Conservation (phyloP, 2,888 invertebrate genomes). For the Alcis repandata region DNA sequence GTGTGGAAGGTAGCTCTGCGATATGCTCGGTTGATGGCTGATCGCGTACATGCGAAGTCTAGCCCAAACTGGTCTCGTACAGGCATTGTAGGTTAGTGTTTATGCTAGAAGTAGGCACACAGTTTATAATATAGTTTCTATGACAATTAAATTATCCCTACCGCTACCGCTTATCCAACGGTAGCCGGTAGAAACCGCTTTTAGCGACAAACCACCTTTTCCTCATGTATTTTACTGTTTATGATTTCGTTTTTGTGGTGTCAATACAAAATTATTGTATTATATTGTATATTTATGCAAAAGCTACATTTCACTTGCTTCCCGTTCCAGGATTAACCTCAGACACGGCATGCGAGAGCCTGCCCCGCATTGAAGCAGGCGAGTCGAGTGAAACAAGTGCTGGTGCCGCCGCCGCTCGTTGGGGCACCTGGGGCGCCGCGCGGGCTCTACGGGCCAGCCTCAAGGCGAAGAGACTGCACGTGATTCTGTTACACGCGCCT, state of each 20-base stretch:
- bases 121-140: too few species aligned
- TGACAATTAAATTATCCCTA: too few species aligned
- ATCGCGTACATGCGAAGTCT: not conserved
- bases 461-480: conserved; percentile 90
- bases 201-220: too few species aligned
- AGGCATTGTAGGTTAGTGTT: too few species aligned
- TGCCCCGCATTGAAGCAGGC: conserved; percentile 63
- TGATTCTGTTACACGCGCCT: conserved; percentile 91
- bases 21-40: not conserved
- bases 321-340: conserved; percentile 72
- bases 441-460: conserved; percentile 90
- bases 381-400: conserved; percentile 71
- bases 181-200: too few species aligned
- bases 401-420: conserved; percentile 87
- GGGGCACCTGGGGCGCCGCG: conserved; percentile 93
- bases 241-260: too few species aligned
- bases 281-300: not conserved
- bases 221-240: too few species aligned
- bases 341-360: conserved; percentile 79
- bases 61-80: not conserved
- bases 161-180: too few species aligned
- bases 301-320: conserved; percentile 1
- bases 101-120: not conserved
- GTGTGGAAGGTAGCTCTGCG: not conserved
- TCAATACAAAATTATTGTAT: too few species aligned